Percentiles rank a stretch among this genome's conserved stretches.
phyloP scores from a whole-genome alignment of 2,888 invertebrate genomes.

The Macaria liturata region DNA sequence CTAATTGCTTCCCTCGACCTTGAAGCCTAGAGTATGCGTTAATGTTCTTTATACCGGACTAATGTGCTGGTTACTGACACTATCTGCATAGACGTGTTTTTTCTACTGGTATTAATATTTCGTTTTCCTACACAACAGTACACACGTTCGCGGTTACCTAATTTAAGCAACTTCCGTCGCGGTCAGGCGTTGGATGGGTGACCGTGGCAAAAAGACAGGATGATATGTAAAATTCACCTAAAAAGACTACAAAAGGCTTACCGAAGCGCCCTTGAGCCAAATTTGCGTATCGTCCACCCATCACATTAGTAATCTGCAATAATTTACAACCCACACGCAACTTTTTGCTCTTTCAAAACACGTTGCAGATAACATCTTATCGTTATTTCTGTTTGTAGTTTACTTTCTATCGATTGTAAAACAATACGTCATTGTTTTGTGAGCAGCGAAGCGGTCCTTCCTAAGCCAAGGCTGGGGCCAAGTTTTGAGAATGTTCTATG shows the following conservation, averaged over 20 bases:
- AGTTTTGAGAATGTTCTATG: slow-evolving; percentile 20
- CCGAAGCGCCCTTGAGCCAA: slow-evolving; percentile 10
- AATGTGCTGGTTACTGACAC: slow-evolving; percentile 33
- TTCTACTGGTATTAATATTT: slow-evolving; percentile 28
- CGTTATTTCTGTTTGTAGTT: slow-evolving; percentile 52
- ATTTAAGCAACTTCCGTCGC: too few relatives aligned
- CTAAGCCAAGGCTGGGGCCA: slow-evolving; percentile 18
- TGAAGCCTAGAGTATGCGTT: slow-evolving; percentile 17
- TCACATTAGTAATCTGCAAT: slow-evolving; percentile 18
- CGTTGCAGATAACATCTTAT: slow-evolving; percentile 62
- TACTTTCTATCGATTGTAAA: slow-evolving; percentile 57
- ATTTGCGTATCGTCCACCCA: slow-evolving; percentile 33
- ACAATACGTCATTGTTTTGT: slow-evolving; percentile 66
- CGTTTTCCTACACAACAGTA: neutral
- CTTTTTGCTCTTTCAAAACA: slow-evolving; percentile 13
- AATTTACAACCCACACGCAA: too few relatives aligned
- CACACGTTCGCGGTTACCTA: too few relatives aligned
- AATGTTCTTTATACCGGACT: slow-evolving; percentile 25
- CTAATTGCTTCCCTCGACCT: slow-evolving; percentile 31
- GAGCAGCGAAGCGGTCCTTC: slow-evolving; percentile 42
- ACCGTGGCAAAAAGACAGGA: too few relatives aligned
- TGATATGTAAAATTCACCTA: too few relatives aligned
- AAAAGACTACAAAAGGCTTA: too few relatives aligned
- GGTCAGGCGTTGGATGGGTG: too few relatives aligned
- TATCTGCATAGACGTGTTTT: slow-evolving; percentile 27